Percentiles rank a stretch among this genome's conserved stretches.
These are phyloP conservation scores for Muricea muricata DNA, from an alignment of 92 coral and sea anemone species.

Conservation along the genomic window DNA sequence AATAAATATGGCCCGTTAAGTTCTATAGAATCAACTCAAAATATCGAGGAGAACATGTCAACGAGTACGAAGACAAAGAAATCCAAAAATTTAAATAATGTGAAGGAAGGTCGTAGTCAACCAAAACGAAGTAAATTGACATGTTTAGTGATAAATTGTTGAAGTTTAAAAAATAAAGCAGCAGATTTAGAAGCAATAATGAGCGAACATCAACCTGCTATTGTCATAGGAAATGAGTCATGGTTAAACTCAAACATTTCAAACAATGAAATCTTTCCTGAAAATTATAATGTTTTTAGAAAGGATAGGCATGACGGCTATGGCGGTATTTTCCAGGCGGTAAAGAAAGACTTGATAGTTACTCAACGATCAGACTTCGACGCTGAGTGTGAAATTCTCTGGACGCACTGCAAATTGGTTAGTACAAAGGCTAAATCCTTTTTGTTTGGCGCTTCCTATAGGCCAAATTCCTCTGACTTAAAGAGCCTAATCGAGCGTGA, in stretches of 20 bases:
- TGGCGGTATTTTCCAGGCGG: slow-evolving; percentile 57
- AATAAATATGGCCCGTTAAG: no score
- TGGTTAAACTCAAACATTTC: slow-evolving; percentile 46
- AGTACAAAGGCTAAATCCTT: slow-evolving; percentile 43
- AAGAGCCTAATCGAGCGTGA: slow-evolving; percentile 40
- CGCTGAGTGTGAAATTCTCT: slow-evolving; percentile 21
- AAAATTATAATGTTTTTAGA: slow-evolving; percentile 47
- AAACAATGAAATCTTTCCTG: slow-evolving; percentile 48
- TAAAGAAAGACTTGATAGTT: slow-evolving; percentile 50
- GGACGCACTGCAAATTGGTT: slow-evolving; percentile 67
- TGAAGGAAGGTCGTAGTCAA: slow-evolving; percentile 47
- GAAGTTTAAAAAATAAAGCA: slow-evolving; percentile 53
- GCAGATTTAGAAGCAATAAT: neutral
- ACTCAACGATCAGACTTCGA: slow-evolving; percentile 52
- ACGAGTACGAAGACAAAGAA: slow-evolving; percentile 40
- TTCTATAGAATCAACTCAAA: no score
- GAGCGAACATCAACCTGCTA: slow-evolving; percentile 51
- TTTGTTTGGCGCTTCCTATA: slow-evolving; percentile 18
- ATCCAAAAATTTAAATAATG: slow-evolving; percentile 10
- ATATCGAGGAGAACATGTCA: slow-evolving; percentile 47
- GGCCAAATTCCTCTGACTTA: slow-evolving; percentile 48
- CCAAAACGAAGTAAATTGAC: slow-evolving; percentile 39
- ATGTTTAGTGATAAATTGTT: slow-evolving; percentile 38
- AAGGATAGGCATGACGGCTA: slow-evolving; percentile 26
- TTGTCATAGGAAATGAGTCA: slow-evolving; percentile 56